These are phyloP conservation scores for Sphyrna mokarran DNA, from an alignment of 2,113 vertebrate species.

Conservation along the genomic window DNA sequence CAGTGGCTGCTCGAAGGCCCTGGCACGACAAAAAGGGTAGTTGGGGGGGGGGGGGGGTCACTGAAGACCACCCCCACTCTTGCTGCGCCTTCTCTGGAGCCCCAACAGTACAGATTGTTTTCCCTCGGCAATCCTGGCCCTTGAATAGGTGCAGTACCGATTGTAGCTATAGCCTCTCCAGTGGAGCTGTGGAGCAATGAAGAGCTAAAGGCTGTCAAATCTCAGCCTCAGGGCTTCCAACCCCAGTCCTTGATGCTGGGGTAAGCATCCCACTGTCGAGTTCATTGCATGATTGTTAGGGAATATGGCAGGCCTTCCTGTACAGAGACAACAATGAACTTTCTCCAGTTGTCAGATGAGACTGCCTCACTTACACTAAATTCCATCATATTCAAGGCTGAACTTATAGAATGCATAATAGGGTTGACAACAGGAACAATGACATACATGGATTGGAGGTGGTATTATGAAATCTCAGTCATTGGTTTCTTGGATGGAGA, in stretches of 20 bases:
- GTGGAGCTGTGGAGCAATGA: neutral
- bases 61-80: neutral
- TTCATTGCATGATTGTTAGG: neutral
- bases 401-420: neutral
- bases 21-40: neutral
- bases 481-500: too few species aligned
- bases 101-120: too few species aligned
- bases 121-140: neutral
- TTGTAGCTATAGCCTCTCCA: neutral
- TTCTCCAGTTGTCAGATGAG: neutral
- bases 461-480: too few species aligned
- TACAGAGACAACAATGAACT: neutral
- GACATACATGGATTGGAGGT: too few species aligned
- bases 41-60: too few species aligned
- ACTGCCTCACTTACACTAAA: neutral
- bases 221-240: too few species aligned
- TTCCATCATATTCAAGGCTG: neutral
- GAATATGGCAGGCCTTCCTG: neutral
- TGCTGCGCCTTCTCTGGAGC: neutral
- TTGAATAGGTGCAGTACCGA: neutral
- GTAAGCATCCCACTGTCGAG: neutral
- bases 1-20: neutral
- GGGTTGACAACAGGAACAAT: too few species aligned
- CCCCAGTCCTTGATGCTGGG: neutral
- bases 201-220: neutral